phyloP scores from a whole-genome alignment of 2,888 invertebrate species.

The Acleris laterana region DNA sequence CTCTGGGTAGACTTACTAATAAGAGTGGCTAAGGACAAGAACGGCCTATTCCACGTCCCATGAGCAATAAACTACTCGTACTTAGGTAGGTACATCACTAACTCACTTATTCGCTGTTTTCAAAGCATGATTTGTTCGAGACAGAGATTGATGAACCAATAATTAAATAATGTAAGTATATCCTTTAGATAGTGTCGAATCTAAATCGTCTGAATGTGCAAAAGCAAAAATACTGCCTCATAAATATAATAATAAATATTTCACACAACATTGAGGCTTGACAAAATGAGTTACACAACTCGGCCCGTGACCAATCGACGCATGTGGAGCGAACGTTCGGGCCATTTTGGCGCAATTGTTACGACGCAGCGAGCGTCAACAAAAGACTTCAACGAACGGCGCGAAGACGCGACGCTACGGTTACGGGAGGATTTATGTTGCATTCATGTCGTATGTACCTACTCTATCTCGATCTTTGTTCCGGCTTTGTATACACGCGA shows the following conservation, averaged over 20 bases:
- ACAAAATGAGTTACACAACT: slow-evolving; percentile 21
- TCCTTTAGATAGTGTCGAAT: too few species aligned
- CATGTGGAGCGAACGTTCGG: slow-evolving; percentile 26
- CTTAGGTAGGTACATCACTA: too few species aligned
- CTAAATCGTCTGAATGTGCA: too few species aligned
- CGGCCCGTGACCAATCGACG: slow-evolving; percentile 27
- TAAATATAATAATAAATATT: slow-evolving; percentile 1
- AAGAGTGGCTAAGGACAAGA: too few species aligned
- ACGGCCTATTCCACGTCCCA: too few species aligned
- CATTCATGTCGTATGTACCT: slow-evolving; percentile 42
- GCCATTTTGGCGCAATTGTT: slow-evolving; percentile 27
- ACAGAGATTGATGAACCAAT: too few species aligned
- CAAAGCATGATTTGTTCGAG: too few species aligned
- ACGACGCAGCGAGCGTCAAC: slow-evolving; percentile 44
- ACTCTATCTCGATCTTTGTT: slow-evolving; percentile 37
- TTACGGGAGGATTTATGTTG: slow-evolving; percentile 49
- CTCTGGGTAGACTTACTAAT: too few species aligned
- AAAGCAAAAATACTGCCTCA: too few species aligned
- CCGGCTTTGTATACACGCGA: slow-evolving; percentile 43
- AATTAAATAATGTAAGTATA: too few species aligned
- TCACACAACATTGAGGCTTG: slow-evolving; percentile 1
- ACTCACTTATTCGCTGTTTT: too few species aligned
- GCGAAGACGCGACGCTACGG: slow-evolving; percentile 44
- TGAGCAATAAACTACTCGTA: too few species aligned
- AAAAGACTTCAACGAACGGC: slow-evolving; percentile 72